These are phyloP conservation scores for Hirtodrosophila alboralis DNA, from an alignment of 2,888 invertebrate genomes.

Conservation along the genomic window DNA sequence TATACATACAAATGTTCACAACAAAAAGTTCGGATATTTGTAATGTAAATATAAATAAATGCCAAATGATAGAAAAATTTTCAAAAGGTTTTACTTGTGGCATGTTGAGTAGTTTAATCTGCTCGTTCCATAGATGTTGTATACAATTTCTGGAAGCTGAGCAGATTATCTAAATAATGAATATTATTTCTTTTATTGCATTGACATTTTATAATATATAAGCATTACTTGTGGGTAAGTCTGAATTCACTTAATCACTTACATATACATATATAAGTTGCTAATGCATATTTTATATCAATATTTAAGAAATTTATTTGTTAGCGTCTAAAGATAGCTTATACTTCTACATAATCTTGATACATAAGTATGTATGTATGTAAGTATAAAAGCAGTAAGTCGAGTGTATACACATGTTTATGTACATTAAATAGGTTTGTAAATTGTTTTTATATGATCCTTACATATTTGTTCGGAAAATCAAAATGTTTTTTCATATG, in stretches of 20 bases:
- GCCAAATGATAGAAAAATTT: constrained; percentile 39
- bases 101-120: constrained; percentile 11
- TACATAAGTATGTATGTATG: constrained; percentile 16
- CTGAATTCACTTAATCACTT: constrained; percentile 46
- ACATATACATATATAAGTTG: constrained; percentile 23
- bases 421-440: constrained; percentile 46
- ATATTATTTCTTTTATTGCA: constrained; percentile 13
- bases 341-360: constrained; percentile 33
- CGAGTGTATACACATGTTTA: constrained; percentile 49
- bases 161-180: constrained; percentile 23
- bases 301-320: constrained; percentile 46
- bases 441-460: constrained; percentile 35
- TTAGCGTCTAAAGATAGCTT: constrained; percentile 33
- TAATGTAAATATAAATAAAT: constrained; percentile 41
- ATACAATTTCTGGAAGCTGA: constrained; percentile 18
- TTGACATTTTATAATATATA: constrained; percentile 30
- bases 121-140: not conserved
- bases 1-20: constrained; percentile 24
- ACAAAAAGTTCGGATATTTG: constrained; percentile 23
- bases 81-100: constrained; percentile 10
- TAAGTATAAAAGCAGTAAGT: constrained; percentile 46
- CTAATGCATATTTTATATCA: constrained; percentile 16
- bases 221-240: constrained; percentile 43
- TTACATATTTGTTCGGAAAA: constrained; percentile 24
- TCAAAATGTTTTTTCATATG: constrained; percentile 18